Base-by-base conservation (phyloP, 1,140 invertebrate genomes). In the Tetragonula clypearis region DNA sequence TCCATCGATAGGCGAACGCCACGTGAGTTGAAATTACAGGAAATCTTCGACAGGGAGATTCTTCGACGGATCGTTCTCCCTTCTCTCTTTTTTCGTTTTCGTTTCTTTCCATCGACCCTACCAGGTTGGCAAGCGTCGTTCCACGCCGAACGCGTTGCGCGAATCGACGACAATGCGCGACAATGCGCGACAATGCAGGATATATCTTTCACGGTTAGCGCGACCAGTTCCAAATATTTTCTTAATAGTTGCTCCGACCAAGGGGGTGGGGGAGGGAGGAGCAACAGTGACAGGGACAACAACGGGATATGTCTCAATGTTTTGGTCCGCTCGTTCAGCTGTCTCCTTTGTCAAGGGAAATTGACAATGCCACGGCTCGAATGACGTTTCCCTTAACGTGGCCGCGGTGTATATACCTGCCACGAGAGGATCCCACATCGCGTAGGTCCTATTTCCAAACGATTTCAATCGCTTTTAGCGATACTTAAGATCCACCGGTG, bases 301-400 rank as follows among this genome's bases (percentile, higher is more conserved):
- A 94, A 93, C 85, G 73, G 82, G 92, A 92, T 91, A 93, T 90
- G 94, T 95, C 94, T 94, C 93, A 95, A 95, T 95, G 94, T 95
- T 95, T 94, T 94, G 93, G 90, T 90, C 83, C 90, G 88, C 91
- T 92, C 91, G 91, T 94, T 94, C 94, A 95, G 94, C 94, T 94
- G 94, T 90, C 90, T 77, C 92, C 90, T 93, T 94, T 94, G 93
- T 95, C 60, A 72, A 26, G 53, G 65, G 53, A 88, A 90, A 90
- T 90, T 71, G 88, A 94, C 92, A 94, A 94, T 93, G 88, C 90
- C 82, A 69, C 85, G 89, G 84, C 83, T 94, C 93, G 82, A 92
- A 94, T 94, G 92, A 93, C 93, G 91, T 93, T 80, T 90, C 92
- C 92, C 58, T 69, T 17, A 12, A 9, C 49, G 41, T 6, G 56